A percentile compares a stretch with the other conserved stretches of the same genome.
phyloP scores from a whole-genome alignment of 1,140 invertebrate species.

The Penaeus chinensis region DNA sequence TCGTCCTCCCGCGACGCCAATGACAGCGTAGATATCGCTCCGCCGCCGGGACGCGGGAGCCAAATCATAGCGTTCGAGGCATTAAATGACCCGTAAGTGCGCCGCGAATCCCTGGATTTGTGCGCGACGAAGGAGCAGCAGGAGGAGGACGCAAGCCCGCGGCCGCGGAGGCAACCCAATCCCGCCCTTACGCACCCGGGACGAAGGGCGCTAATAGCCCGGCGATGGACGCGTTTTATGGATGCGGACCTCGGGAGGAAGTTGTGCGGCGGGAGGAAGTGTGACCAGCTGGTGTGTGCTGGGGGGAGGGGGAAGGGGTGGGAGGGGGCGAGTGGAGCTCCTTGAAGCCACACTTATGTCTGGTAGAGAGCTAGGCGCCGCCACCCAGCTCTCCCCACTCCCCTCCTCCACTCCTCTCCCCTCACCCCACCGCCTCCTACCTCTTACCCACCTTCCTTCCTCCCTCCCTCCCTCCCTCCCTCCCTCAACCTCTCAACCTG shows the following conservation, averaged over 20 bases:
- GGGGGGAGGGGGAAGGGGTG: background rate
- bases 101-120: background rate
- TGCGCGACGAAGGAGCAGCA: no score
- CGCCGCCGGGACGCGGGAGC: no score
- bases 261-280: slow-evolving; percentile 36
- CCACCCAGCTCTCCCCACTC: background rate
- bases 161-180: no score
- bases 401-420: background rate
- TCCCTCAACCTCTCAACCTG: background rate
- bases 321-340: slow-evolving; percentile 4
- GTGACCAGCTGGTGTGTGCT: slow-evolving; percentile 32
- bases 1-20: no score
- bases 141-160: no score
- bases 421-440: no score
- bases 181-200: background rate
- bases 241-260: slow-evolving; percentile 26
- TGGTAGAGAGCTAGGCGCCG: no score
- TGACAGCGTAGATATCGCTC: no score
- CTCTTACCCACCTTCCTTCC: background rate
- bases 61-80: background rate
- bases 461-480: background rate
- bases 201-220: slow-evolving; percentile 13
- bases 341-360: slow-evolving; percentile 33
- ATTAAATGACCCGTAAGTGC: slow-evolving; percentile 5
- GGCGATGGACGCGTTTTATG: background rate